Percentiles rank a stretch among this genome's conserved stretches.
phyloP scores from a whole-genome alignment of 1,140 invertebrate genomes.

The Heliconius eleuchia region DNA sequence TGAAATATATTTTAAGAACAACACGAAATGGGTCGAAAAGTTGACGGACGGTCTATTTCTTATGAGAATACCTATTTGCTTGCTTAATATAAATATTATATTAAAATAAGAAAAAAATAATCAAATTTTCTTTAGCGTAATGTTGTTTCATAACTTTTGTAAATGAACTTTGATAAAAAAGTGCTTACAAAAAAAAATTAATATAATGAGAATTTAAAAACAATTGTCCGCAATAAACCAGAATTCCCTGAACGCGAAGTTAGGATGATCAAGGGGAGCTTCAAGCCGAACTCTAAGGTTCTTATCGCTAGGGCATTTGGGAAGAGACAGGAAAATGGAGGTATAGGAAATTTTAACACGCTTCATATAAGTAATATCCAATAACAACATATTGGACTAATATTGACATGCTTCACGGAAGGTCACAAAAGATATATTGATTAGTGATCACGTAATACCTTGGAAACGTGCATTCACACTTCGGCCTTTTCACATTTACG shows the following conservation, averaged over 20 bases:
- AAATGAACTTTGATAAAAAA: background rate
- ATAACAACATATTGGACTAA: slow-evolving; percentile 27
- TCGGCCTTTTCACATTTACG: background rate
- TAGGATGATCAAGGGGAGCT: slow-evolving; percentile 58
- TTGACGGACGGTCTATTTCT: slow-evolving; percentile 8
- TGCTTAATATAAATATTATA: background rate
- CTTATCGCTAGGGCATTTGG: slow-evolving; percentile 67
- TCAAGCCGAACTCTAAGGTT: slow-evolving; percentile 63
- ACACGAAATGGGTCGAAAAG: background rate
- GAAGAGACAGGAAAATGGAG: slow-evolving; percentile 56
- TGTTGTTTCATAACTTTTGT: background rate
- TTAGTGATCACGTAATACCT: slow-evolving; percentile 42
- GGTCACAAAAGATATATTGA: slow-evolving; percentile 11
- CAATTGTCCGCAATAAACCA: slow-evolving; percentile 1
- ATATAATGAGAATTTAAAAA: slow-evolving; percentile 12
- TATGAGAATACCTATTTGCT: slow-evolving; percentile 4
- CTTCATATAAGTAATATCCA: slow-evolving; percentile 29
- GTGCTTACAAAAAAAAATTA: background rate
- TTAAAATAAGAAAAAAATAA: background rate
- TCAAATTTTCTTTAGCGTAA: background rate
- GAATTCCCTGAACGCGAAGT: slow-evolving; percentile 22
- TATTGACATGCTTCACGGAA: background rate
- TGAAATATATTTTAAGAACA: slow-evolving; percentile 13
- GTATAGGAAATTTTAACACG: slow-evolving; percentile 41
- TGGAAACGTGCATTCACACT: slow-evolving; percentile 40